These are phyloP conservation scores for Lasaia peninsularis DNA, from an alignment of 1,140 invertebrate species.

Conservation along the genomic window DNA sequence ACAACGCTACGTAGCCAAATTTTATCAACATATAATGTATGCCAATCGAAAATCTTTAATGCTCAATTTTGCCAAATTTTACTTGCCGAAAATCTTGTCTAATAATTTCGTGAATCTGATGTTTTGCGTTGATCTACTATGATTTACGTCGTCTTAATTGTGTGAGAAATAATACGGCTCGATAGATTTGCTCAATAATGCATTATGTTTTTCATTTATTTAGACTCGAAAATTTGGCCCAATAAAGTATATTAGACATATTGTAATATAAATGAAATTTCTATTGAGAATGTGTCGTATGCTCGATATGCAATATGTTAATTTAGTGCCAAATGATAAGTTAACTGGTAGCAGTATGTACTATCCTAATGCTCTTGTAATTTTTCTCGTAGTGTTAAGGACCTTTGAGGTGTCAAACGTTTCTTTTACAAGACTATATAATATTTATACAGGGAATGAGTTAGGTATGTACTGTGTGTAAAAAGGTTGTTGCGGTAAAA, in stretches of 20 bases:
- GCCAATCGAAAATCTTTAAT: slow-evolving; percentile 70
- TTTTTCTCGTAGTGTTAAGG: slow-evolving; percentile 72
- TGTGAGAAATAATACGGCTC: slow-evolving; percentile 22
- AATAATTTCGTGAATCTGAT: slow-evolving; percentile 45
- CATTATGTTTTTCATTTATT: slow-evolving; percentile 44
- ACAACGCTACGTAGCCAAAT: slow-evolving; percentile 55
- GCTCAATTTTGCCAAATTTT: slow-evolving; percentile 77
- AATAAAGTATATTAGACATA: slow-evolving; percentile 22
- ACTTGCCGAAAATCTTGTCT: slow-evolving; percentile 73
- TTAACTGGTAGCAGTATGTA: slow-evolving; percentile 75
- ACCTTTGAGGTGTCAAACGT: slow-evolving; percentile 73
- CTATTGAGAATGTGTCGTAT: slow-evolving; percentile 58
- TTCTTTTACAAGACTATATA: slow-evolving; percentile 76
- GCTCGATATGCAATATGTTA: slow-evolving; percentile 76
- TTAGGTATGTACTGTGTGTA: slow-evolving; percentile 72
- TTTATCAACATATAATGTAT: slow-evolving; percentile 52
- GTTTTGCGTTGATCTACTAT: no score
- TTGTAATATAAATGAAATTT: slow-evolving; percentile 53
- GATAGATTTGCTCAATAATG: slow-evolving; percentile 65
- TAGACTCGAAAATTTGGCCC: slow-evolving; percentile 15
- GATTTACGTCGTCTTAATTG: slow-evolving; percentile 10
- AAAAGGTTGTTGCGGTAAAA: slow-evolving; percentile 70
- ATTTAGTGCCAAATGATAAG: slow-evolving; percentile 77
- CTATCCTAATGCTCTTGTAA: slow-evolving; percentile 74
- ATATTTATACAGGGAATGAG: slow-evolving; percentile 76